Conservation (phyloP, 2,888 invertebrate species). For the Drosophila setosimentum region DNA sequence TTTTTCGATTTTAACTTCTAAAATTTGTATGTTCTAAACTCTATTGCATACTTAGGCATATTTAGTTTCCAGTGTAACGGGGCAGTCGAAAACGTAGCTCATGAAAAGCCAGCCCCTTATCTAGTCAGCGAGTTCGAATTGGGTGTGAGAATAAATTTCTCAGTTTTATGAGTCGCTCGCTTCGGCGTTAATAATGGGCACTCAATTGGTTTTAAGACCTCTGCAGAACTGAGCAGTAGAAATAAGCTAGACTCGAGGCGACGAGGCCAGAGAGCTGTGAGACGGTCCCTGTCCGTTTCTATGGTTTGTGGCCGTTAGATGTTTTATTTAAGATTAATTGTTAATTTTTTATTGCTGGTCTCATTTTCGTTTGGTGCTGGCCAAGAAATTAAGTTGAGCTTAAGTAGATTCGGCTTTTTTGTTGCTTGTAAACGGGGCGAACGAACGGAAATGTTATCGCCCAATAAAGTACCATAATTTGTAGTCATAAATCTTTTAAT, state of each 20-base stretch:
- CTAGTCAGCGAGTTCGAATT: slow-evolving; percentile 67
- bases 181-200: slow-evolving; percentile 73
- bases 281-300: slow-evolving; percentile 8
- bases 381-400: slow-evolving; percentile 70
- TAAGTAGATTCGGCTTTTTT: slow-evolving; percentile 56
- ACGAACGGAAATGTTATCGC: slow-evolving; percentile 80
- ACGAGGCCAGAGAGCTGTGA: slow-evolving; percentile 4
- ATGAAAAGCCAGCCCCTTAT: slow-evolving; percentile 52
- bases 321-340: slow-evolving; percentile 77
- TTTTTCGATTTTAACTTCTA: neutral
- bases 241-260: slow-evolving; percentile 10
- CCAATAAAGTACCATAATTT: slow-evolving; percentile 80
- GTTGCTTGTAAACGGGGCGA: slow-evolving; percentile 21
- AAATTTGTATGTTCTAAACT: neutral
- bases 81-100: slow-evolving; percentile 26
- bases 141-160: slow-evolving; percentile 82
- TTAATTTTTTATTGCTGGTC: slow-evolving; percentile 71
- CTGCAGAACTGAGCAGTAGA: slow-evolving; percentile 9
- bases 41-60: neutral
- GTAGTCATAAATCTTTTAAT: slow-evolving; percentile 79
- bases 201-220: slow-evolving; percentile 68
- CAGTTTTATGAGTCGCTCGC: slow-evolving; percentile 70
- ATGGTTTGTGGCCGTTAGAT: slow-evolving; percentile 63
- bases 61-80: neutral
- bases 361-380: slow-evolving; percentile 57